Evolutionary conservation across 2,888 invertebrate genomes (phyloP), one percentile per base, ranked within the genome.

Genomic region (Lymantria dispar): DNA sequence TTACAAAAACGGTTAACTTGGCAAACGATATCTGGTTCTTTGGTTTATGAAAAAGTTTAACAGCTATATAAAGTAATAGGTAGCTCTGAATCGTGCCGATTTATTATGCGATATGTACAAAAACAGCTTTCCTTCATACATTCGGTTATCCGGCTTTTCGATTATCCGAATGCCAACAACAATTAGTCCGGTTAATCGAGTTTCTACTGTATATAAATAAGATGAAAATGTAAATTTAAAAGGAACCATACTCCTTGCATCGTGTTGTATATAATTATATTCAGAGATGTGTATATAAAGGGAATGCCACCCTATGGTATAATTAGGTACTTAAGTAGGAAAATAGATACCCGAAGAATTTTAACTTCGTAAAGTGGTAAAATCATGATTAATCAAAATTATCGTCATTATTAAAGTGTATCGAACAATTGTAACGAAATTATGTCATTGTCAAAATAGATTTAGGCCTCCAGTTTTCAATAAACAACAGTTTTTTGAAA

Each of bases 231-330:
- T 90, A 90, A 67, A 88, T 84, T 87, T 64, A 56, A 77, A 80
- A 83, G 91, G 92, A 91, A 92, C 91, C 91, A 70, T 76, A 92
- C 86, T 91, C 91, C 92, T 92, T 91, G 91, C 91, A 91, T 83
- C 80, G 76, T 64, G 64, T 55, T 84, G 82, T 90, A 87, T 51
- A 88, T 87, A 90, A 50, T 70, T 71, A 68, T 68, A 71, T 70
- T 75, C 75, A 74, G 72, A 78, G 76, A 69, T 53, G 62, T 87
- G 86, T 87, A 86, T 68, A 88, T 86, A 83, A 56, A 63, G 62
- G 47, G 51, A 72, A 64, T 68, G 75, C 78, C 77, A 80, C 76
- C 69, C 70, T 68, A 68, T 62, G 55, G 36, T 56, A 62, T 70
- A 53, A 50, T 66, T 72, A 78, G 74, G 68, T 65, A 22, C 22